These are phyloP conservation scores for Entelurus aequoreus DNA, from an alignment of 2,113 vertebrate species.

Conservation along the genomic window DNA sequence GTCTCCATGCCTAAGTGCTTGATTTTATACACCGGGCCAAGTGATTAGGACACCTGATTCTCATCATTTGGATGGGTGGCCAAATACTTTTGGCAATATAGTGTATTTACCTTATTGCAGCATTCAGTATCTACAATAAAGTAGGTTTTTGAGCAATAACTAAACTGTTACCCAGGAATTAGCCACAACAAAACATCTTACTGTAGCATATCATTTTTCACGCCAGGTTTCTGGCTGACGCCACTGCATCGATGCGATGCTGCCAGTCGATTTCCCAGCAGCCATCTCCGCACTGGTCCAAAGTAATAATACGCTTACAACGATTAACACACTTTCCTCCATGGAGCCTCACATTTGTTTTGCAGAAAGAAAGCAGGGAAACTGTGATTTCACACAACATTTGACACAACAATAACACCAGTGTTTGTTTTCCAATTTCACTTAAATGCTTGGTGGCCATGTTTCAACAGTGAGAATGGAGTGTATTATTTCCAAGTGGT, in stretches of 20 bases:
- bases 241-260: constrained; percentile 19
- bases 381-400: constrained; percentile 56
- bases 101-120: neutral
- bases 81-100: too few relatives aligned
- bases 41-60: too few relatives aligned
- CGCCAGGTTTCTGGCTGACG: constrained; percentile 32
- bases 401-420: constrained; percentile 46
- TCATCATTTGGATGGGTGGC: too few relatives aligned
- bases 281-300: constrained; percentile 26
- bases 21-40: too few relatives aligned
- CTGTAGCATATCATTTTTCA: constrained; percentile 27
- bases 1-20: too few relatives aligned
- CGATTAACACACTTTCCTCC: constrained; percentile 59
- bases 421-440: constrained; percentile 60
- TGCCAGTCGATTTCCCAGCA: constrained; percentile 40
- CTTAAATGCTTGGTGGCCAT: constrained; percentile 22
- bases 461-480: constrained; percentile 38
- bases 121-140: constrained; percentile 21
- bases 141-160: constrained; percentile 14
- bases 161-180: constrained; percentile 20
- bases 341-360: constrained; percentile 54
- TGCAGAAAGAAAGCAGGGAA: constrained; percentile 63
- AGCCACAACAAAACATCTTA: constrained; percentile 16
- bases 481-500: constrained; percentile 35
- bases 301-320: constrained; percentile 53